Evolutionary conservation across 2,113 vertebrate genomes (phyloP), one percentile per base, ranked within the genome.

Genomic region (Otus sunia): DNA sequence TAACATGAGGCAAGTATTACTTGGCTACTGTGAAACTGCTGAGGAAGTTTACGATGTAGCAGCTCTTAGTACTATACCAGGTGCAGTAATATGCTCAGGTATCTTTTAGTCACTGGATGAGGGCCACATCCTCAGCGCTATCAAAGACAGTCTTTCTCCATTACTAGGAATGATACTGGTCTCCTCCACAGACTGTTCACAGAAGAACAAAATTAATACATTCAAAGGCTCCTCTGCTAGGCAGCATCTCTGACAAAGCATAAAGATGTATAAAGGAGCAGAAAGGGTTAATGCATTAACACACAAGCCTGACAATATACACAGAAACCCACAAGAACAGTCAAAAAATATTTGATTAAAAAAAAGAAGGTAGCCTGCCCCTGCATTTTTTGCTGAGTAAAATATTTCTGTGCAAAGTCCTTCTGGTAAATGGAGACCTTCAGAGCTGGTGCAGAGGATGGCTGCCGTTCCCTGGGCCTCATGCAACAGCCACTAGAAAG

Each of bases 401-500:
- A 47, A 13, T 25, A 64, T 36, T 53, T 52, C 63, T 36, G 26
- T 53, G 43, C 64, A 8, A 41, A 37, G 50, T 37, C 52, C 19
- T 8, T 64, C 26, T 49, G 60, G 14, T 15, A 80, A 74, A 39
- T 3, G 22, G 30, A 53, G n/a, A 27, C 37, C 32, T 85, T 43
- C 60, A 53, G 36, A 47, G 67, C 34, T 68, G 8, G n/a, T 34
- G 26, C 37, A 82, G 76, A 37, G 76, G 30, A 66, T 1, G 1
- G 26, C 5, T 16, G 11, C 1, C 0, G 19, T 25, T 45, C 56
- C 45, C 36, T 37, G 43, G 15, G 27, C 27, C 20, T 27, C 1
- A 1, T 10, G 23, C 27, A 43, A 20, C 27, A 45, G 56, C 27
- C 2, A 2, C 20, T 27, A 29, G 66, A n/a, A 41, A 0, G 2